These are phyloP conservation scores for Beaufortia kweichowensis DNA, from an alignment of 2,113 vertebrate genomes.

Conservation along the genomic window DNA sequence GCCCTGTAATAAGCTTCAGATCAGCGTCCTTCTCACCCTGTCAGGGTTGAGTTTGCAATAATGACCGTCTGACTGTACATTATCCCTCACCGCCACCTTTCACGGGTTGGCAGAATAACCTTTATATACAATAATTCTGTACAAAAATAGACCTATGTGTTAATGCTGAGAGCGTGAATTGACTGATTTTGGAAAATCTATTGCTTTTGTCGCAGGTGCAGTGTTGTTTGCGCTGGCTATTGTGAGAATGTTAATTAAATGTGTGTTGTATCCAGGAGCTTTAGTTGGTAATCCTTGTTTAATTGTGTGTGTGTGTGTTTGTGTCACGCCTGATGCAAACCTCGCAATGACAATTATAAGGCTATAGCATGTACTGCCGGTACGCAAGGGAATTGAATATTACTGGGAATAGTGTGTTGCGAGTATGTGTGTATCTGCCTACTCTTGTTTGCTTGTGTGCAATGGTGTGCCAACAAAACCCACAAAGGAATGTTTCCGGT, in stretches of 20 bases:
- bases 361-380: conserved; percentile 30
- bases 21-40: neutral
- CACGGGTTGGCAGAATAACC: neutral
- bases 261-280: conserved; percentile 49
- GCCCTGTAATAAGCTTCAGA: too few relatives aligned
- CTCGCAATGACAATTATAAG: conserved; percentile 38
- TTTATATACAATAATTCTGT: neutral
- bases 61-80: neutral
- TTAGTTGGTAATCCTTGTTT: conserved; percentile 56
- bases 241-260: conserved; percentile 56
- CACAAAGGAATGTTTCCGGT: conserved; percentile 47
- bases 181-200: conserved; percentile 20
- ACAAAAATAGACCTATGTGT: neutral
- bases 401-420: conserved; percentile 29
- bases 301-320: conserved; percentile 48
- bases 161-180: neutral
- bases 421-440: conserved; percentile 34
- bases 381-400: conserved; percentile 16
- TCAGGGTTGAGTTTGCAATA: neutral
- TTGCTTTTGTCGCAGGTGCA: conserved; percentile 43
- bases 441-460: conserved; percentile 44
- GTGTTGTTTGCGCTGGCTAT: conserved; percentile 47
- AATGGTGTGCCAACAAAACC: conserved; percentile 41
- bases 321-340: conserved; percentile 10
- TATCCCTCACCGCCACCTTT: neutral